Evolutionary conservation across 2,797 vertebrate genomes (phyloP).

Genomic region (Limnodromus scolopaceus): DNA sequence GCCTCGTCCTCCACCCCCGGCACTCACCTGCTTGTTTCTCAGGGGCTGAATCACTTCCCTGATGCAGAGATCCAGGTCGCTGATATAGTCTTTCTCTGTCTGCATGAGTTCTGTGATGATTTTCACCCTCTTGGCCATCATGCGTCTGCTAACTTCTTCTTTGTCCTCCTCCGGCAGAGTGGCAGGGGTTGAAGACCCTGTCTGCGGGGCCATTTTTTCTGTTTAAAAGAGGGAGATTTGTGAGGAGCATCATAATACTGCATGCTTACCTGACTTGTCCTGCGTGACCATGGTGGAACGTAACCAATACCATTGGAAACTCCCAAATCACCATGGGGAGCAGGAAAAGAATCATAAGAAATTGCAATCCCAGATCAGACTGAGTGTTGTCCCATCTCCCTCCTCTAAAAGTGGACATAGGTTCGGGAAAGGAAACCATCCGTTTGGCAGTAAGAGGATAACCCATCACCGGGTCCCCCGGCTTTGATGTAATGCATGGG

Average conservation of each 20-base stretch:
- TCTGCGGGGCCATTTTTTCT: slow-evolving; percentile 92
- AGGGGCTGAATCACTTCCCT: slow-evolving; percentile 91
- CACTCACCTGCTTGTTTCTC: slow-evolving; percentile 82
- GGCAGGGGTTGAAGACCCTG: slow-evolving; percentile 56
- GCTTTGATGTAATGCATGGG: not conserved
- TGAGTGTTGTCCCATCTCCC: not conserved
- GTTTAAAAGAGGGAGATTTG: slow-evolving; percentile 1
- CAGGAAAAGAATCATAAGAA: not conserved
- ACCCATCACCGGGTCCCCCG: accelerated
- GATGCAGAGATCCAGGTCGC: slow-evolving; percentile 89
- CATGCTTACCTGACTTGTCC: not conserved
- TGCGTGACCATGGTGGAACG: accelerated
- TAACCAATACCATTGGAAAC: not conserved
- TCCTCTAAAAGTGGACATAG: not conserved
- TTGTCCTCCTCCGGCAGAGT: slow-evolving; percentile 79
- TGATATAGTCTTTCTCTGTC: slow-evolving; percentile 92
- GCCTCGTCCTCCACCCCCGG: accelerated
- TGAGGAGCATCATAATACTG: not conserved
- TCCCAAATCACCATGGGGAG: not conserved
- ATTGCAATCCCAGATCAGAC: not conserved
- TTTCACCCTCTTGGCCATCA: slow-evolving; percentile 90
- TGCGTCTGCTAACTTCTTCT: slow-evolving; percentile 77
- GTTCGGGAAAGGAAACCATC: not conserved
- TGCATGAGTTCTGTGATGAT: slow-evolving; percentile 92
- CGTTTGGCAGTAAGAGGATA: not conserved